A percentile compares a stretch with the other conserved stretches of the same genome.
Conservation (phyloP, 30 jellyfish, hydroid and myxozoan genomes). For the Turritopsis dohrnii region DNA sequence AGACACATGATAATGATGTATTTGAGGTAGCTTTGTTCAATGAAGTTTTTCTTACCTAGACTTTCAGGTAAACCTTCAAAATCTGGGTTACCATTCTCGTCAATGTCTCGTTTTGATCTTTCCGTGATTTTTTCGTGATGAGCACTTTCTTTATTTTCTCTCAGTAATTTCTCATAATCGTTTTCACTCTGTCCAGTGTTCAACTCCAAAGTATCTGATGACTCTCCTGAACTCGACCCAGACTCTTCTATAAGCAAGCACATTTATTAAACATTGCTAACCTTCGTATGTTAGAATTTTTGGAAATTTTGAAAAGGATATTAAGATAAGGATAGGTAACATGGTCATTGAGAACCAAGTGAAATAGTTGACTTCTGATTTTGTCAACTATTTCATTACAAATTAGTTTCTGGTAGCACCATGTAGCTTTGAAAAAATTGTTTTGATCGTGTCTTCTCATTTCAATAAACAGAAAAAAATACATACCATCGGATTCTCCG, state of each 20-base stretch:
- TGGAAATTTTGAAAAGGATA: neutral
- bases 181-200: neutral
- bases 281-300: neutral
- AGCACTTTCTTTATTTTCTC: neutral
- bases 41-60: neutral
- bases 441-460: too few species aligned
- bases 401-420: too few species aligned
- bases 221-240: neutral
- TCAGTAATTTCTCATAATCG: neutral
- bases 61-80: slow-evolving; percentile 32
- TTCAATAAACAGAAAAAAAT: neutral
- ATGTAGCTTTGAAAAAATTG: too few species aligned
- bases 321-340: too few species aligned
- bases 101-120: neutral
- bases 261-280: neutral
- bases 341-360: too few species aligned
- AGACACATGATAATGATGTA: neutral
- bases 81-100: neutral
- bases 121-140: neutral
- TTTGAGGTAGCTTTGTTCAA: neutral
- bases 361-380: too few species aligned
- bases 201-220: neutral
- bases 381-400: too few species aligned
- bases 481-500: slow-evolving; percentile 1
- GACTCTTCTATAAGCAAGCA: neutral